These are phyloP conservation scores for Tetraodon nigroviridis DNA, from an alignment of 2,113 vertebrate genomes.

Conservation along the genomic window DNA sequence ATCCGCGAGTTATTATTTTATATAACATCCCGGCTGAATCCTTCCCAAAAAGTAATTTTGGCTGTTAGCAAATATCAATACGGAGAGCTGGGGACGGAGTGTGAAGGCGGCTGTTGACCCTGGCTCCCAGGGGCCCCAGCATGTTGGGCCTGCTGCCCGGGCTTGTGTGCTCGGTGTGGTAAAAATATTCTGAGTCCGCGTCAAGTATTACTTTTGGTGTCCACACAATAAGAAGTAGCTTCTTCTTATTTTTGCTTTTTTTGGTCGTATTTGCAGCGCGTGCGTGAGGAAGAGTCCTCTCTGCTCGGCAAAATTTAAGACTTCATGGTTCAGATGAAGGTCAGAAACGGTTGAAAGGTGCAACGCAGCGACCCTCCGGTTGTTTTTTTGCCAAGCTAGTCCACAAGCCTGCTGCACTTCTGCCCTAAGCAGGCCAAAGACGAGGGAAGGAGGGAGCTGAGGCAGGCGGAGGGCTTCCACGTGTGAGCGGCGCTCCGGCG, in stretches of 20 bases:
- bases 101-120: constrained; percentile 60
- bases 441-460: constrained; percentile 44
- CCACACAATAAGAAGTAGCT: constrained; percentile 2
- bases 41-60: constrained; percentile 68
- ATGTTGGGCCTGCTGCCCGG: constrained; percentile 51
- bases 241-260: constrained; percentile 8
- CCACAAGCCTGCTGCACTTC: constrained; percentile 42
- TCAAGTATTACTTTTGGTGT: constrained; percentile 43
- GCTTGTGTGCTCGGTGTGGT: constrained; percentile 56
- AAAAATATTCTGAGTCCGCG: constrained; percentile 38
- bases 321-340: too few species aligned
- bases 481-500: constrained; percentile 59
- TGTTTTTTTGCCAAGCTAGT: constrained; percentile 25
- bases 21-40: constrained; percentile 55
- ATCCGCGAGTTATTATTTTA: constrained; percentile 66
- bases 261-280: neutral
- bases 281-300: too few species aligned
- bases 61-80: constrained; percentile 70
- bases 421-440: constrained; percentile 26
- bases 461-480: constrained; percentile 61
- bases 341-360: too few species aligned
- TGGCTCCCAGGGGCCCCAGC: constrained; percentile 43
- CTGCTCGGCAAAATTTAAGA: too few species aligned
- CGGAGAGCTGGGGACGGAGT: constrained; percentile 54
- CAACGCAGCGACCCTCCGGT: constrained; percentile 9